Evolutionary conservation across 53 echinoderm and acorn worm species (phyloP).

Genomic region (Antedon mediterranea): DNA sequence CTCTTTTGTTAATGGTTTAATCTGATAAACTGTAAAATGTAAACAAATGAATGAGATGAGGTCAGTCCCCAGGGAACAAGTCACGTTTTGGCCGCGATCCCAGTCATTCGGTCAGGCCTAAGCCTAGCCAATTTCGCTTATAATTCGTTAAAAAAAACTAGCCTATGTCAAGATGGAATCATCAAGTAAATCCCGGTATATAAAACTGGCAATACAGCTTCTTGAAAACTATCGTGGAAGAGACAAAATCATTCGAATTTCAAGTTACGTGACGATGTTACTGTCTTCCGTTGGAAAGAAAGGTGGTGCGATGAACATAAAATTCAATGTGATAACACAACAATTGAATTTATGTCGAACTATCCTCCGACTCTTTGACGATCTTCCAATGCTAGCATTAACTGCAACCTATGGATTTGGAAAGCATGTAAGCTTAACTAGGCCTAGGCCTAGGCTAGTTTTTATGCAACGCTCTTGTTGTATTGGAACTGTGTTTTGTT

Average conservation of each 20-base stretch:
- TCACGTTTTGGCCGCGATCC: too few relatives aligned
- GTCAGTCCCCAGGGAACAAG: too few relatives aligned
- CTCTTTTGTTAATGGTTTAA: background rate
- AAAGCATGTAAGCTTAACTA: conserved; percentile 35
- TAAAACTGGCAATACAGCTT: conserved; percentile 28
- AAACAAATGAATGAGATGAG: background rate
- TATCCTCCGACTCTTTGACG: conserved; percentile 78
- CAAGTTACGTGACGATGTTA: conserved; percentile 40
- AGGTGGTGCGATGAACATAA: conserved; percentile 18
- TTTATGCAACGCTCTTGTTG: too few relatives aligned
- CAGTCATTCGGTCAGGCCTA: too few relatives aligned
- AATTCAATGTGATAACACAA: conserved; percentile 26
- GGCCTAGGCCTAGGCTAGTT: too few relatives aligned
- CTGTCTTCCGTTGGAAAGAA: conserved; percentile 27
- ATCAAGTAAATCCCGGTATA: background rate
- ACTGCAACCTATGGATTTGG: conserved; percentile 70
- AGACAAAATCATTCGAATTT: conserved; percentile 55
- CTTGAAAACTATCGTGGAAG: conserved; percentile 59
- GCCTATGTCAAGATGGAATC: background rate
- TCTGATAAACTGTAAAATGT: background rate
- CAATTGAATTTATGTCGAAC: conserved; percentile 57
- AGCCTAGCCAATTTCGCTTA: too few relatives aligned
- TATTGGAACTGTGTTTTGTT: too few relatives aligned
- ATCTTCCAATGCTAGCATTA: conserved; percentile 71
- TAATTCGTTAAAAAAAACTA: too few relatives aligned